Evolutionary conservation across 2,113 vertebrate genomes (phyloP), one percentile per base, ranked within the genome.

Genomic region (Poeciliopsis retropinna): DNA sequence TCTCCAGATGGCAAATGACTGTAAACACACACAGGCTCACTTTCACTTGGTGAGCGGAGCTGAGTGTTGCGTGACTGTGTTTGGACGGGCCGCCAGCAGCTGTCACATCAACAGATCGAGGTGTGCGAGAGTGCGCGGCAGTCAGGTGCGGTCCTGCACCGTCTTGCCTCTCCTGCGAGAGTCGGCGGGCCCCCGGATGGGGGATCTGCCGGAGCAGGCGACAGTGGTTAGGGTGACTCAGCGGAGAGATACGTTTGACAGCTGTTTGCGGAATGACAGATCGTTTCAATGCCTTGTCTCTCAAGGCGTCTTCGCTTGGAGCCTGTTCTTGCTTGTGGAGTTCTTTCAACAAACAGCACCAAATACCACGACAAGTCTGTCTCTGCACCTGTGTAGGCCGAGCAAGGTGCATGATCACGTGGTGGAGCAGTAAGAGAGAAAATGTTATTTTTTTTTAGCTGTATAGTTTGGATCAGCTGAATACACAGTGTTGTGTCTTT

Each of bases 271-370:
- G 78, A 84, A 85, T 75, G 67, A 73, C 54, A 64, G 62, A 70
- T 82, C 65, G 72, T 79, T 81, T 78, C 73, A 34, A 3, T 47
- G 65, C 62, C 31, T 37, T 62, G 71, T 82, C 87, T 79, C 41
- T 84, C 81, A 79, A 17, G 61, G n/a, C 47, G 10, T 71, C 81
- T 67, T 73, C 13, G 27, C 68, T 2, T 15, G 66, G 75, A 84
- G 73, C 92, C 70, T 94, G 94, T 91, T 81, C 67, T 30, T 87
- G 88, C 94, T 84, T 93, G 94, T 88, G 78, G 76, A 75, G 78
- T 39, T 81, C 75, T 85, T 80, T 85, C 81, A 90, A 70, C 82
- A 85, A 90, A 85, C 51, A 11, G 10, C 82, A 73, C 51, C 64
- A 76, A 89, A 91, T 81, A 87, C 86, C 89, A 72, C 29, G 82